Base-by-base conservation (phyloP, 2,888 invertebrate species). In the Dyspetes luteomarginatus region DNA sequence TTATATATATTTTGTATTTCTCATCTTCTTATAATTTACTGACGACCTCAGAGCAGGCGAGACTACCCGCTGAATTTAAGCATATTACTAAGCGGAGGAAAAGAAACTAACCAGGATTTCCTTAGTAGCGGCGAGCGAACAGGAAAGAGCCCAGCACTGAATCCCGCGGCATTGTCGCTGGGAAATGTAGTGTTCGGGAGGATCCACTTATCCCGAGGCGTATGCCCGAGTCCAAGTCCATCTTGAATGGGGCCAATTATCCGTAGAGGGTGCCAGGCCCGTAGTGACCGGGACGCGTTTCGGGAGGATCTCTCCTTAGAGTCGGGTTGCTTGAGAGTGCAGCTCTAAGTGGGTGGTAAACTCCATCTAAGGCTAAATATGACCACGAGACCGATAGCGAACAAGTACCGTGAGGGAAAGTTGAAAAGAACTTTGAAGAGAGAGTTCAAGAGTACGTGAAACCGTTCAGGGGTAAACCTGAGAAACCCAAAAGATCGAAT, bases 401-500 rank as follows among this genome's bases (percentile, higher is more conserved):
- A 92, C 92, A 93, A 94, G 93, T 94, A 93, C 93, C 94, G 94
- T 94, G 94, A 95, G 94, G 94, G 94, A 95, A 95, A 95, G 94
- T 93, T 94, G 94, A 93, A 94, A 94, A 95, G 94, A 93, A 94
- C 94, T 94, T 94, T 94, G 94, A 94, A 94, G 93, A 94, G 87
- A 88, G 87, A 88, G 87, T 88, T 86, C 83, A 87, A 88, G 83
- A 86, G 87, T 86, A 86, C 87, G 93, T 93, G 93, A 92, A 92
- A 93, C 93, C 92, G 93, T 92, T 92, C 93, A 92, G 92, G 92
- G 93, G 93, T 92, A 93, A 93, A 92, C 93, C 93, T 93, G 94
- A 94, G 93, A 94, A 94, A 92, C 92, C 92, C 92, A 92, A 93
- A 93, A 92, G 92, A 91, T 91, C 90, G 91, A 92, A 91, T 91